Evolutionary conservation across 2,797 vertebrate species (phyloP).

Genomic region (Cossypha niveicapilla): DNA sequence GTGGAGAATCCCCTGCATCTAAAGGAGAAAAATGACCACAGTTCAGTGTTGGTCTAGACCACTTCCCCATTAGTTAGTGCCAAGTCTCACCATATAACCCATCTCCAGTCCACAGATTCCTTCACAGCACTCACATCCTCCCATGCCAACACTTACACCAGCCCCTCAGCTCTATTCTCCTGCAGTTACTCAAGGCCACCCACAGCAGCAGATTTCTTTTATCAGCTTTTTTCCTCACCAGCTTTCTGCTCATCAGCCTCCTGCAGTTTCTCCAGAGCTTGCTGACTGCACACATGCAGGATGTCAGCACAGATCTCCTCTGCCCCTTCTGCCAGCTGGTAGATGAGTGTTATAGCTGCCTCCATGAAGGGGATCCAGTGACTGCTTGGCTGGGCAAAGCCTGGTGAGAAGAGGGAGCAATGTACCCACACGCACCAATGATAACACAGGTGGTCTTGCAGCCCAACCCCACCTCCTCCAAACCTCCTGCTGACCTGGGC

Average conservation of each 20-base stretch:
- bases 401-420: slow-evolving; percentile 23
- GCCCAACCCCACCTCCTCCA: neutral
- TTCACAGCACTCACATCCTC: neutral
- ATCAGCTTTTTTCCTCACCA: slow-evolving; percentile 47
- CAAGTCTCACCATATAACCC: neutral
- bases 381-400: slow-evolving; percentile 70
- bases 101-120: neutral
- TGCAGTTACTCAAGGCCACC: neutral
- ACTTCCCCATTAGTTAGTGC: neutral
- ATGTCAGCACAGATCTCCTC: slow-evolving; percentile 87
- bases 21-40: neutral
- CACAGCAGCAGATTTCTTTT: neutral
- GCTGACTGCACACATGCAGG: slow-evolving; percentile 82
- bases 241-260: slow-evolving; percentile 7
- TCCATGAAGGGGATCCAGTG: slow-evolving; percentile 95
- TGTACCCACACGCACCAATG: neutral
- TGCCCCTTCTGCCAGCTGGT: slow-evolving; percentile 89
- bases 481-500: neutral
- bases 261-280: slow-evolving; percentile 80
- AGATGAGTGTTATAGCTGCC: slow-evolving; percentile 84
- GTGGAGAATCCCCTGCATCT: slow-evolving; percentile 69
- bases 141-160: neutral
- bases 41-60: neutral
- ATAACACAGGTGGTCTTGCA: neutral
- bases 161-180: neutral